These are phyloP conservation scores for Hypomecis atomaria DNA, from an alignment of 2,888 invertebrate species.

Conservation along the genomic window DNA sequence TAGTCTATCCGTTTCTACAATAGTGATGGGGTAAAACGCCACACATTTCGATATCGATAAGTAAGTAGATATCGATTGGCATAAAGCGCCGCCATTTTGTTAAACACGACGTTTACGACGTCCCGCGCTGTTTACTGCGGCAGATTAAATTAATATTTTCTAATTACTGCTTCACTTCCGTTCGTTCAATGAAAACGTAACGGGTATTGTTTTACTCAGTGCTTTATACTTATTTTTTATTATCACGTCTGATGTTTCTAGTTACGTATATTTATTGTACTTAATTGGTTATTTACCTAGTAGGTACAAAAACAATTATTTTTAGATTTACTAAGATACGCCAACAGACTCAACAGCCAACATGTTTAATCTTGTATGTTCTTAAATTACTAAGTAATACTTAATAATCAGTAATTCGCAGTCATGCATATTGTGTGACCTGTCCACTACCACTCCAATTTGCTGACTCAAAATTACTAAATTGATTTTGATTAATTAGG, in stretches of 20 bases:
- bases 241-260: conserved; percentile 28
- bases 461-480: too few relatives aligned
- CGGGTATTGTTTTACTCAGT: conserved; percentile 47
- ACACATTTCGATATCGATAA: conserved; percentile 52
- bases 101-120: conserved; percentile 62
- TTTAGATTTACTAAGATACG: too few relatives aligned
- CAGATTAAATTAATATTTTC: conserved; percentile 71
- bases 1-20: neutral
- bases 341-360: too few relatives aligned
- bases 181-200: conserved; percentile 61
- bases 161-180: conserved; percentile 69
- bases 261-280: too few relatives aligned
- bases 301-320: too few relatives aligned
- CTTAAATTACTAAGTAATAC: too few relatives aligned
- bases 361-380: too few relatives aligned
- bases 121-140: conserved; percentile 53
- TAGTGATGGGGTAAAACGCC: conserved; percentile 16
- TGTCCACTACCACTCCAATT: too few relatives aligned
- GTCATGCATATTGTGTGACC: too few relatives aligned
- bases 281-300: too few relatives aligned
- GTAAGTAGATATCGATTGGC: conserved; percentile 34
- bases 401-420: too few relatives aligned
- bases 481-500: too few relatives aligned
- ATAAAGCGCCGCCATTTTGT: conserved; percentile 57
- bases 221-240: conserved; percentile 22